Evolutionary conservation across 2,888 invertebrate genomes (phyloP), one percentile per base, ranked within the genome.

Genomic region (Dysmachus trigonus): DNA sequence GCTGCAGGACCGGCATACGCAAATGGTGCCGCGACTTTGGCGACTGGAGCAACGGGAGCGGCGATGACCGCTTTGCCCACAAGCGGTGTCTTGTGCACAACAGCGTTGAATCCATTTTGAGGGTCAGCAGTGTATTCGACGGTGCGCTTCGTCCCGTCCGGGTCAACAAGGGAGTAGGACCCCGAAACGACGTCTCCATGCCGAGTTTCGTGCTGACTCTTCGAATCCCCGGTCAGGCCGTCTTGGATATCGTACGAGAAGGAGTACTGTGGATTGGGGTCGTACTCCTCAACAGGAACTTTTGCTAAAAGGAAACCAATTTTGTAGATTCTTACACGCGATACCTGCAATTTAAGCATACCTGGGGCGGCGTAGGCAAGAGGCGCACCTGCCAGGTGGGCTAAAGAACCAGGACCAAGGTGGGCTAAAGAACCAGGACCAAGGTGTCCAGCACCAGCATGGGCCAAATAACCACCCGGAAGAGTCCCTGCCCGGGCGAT

Each of bases 91-190:
- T 90, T 91, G 13, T 91, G 91, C 3, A 92, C 92, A 18, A 92
- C 92, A 15, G 91, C 92, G 88, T 92, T 92, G 85, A 92, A 92
- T 51, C 92, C 93, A 88, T 93, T 90, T 87, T 92, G 90, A n/a
- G 90, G 89, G 87, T 91, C 91, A 83, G 91, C 91, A 41, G 90
- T 90, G 89, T 93, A 93, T 87, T 94, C 94, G 0, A 94, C 94
- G 82, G 93, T 93, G 88, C 94, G 93, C 90, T 92, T 93, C 87
- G 93, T 93, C 88, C 94, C 94, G 89, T 94, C 94, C 83, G 94
- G 92, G 86, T 91, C 91, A 51, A 88, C 87, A n/a, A 91, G 88
- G 83, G 90, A 90, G 89, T 90, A 91, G 87, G 89, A 93, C 91
- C 90, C 93, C 90, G 93, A 92, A 85, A 94, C 94, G 89, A 92